phyloP scores from a whole-genome alignment of 2,797 vertebrate genomes.

The Rhinella marina region DNA sequence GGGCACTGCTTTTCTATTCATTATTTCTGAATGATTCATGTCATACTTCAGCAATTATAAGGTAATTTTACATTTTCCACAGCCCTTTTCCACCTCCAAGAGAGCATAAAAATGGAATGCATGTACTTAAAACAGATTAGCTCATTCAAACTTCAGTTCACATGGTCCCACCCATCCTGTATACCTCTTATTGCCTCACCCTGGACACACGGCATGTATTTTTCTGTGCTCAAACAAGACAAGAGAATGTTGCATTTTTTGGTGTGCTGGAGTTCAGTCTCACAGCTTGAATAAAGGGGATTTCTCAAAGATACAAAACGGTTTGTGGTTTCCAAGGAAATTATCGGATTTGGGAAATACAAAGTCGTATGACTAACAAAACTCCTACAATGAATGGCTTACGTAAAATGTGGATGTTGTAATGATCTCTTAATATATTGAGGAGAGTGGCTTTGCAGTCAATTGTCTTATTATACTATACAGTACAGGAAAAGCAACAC shows the following conservation, averaged over 20 bases:
- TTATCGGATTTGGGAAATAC: slow-evolving; percentile 34
- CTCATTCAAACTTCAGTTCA: slow-evolving; percentile 56
- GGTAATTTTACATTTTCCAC: slow-evolving; percentile 59
- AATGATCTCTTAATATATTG: background rate
- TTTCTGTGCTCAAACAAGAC: slow-evolving; percentile 27
- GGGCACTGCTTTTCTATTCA: slow-evolving; percentile 50
- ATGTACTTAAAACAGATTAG: slow-evolving; percentile 61
- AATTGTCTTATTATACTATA: too few relatives aligned
- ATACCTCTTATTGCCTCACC: slow-evolving; percentile 43
- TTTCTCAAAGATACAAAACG: background rate
- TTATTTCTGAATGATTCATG: slow-evolving; percentile 53
- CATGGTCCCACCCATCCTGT: slow-evolving; percentile 60
- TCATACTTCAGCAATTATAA: slow-evolving; percentile 57
- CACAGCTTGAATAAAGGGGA: slow-evolving; percentile 25
- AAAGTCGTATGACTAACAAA: background rate
- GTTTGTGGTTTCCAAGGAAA: slow-evolving; percentile 44
- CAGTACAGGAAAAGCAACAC: too few relatives aligned
- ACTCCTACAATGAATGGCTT: background rate
- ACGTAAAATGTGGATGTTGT: background rate
- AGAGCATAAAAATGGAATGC: slow-evolving; percentile 57
- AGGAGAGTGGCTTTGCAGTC: too few relatives aligned
- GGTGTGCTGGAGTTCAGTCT: background rate
- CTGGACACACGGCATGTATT: slow-evolving; percentile 22
- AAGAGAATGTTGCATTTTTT: slow-evolving; percentile 34
- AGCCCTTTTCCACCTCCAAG: slow-evolving; percentile 58